phyloP scores from a whole-genome alignment of 2,888 invertebrate genomes.

The Acleris laterana region DNA sequence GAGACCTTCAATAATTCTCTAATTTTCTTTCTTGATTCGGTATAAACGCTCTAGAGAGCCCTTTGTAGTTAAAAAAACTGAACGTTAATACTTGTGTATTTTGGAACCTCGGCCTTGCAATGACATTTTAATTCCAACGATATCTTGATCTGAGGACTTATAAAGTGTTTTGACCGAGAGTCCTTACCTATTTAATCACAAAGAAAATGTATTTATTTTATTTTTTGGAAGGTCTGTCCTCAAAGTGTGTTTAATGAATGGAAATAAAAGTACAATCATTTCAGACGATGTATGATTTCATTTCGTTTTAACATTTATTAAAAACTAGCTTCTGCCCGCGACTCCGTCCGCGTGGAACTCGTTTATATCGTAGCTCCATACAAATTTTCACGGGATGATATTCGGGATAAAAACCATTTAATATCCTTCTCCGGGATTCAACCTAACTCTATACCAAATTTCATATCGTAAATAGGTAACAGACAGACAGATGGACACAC shows the following conservation, averaged over 20 bases:
- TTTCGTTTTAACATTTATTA: no score
- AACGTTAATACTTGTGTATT: slow-evolving; percentile 9
- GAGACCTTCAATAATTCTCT: slow-evolving; percentile 10
- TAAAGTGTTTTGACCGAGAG: slow-evolving; percentile 14
- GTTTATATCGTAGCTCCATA: no score
- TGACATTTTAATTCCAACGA: slow-evolving; percentile 35
- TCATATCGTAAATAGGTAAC: no score
- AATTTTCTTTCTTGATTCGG: slow-evolving; percentile 11
- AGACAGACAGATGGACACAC: no score
- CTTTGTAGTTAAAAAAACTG: slow-evolving; percentile 17
- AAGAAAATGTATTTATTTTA: slow-evolving; percentile 5
- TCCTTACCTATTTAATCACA: slow-evolving; percentile 12
- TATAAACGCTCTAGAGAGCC: slow-evolving; percentile 3
- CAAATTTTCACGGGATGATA: no score
- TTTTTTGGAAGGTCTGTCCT: background rate
- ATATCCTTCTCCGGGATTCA: no score
- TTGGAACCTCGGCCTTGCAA: slow-evolving; percentile 4
- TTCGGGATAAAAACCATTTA: no score
- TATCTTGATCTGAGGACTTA: slow-evolving; percentile 18
- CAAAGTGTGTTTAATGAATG: background rate
- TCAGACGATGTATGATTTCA: no score
- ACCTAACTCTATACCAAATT: no score
- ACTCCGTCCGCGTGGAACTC: no score
- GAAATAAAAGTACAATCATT: background rate
- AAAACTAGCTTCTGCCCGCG: no score